These are phyloP conservation scores for Drosophila incognita DNA, from an alignment of 2,888 invertebrate genomes.

Conservation along the genomic window DNA sequence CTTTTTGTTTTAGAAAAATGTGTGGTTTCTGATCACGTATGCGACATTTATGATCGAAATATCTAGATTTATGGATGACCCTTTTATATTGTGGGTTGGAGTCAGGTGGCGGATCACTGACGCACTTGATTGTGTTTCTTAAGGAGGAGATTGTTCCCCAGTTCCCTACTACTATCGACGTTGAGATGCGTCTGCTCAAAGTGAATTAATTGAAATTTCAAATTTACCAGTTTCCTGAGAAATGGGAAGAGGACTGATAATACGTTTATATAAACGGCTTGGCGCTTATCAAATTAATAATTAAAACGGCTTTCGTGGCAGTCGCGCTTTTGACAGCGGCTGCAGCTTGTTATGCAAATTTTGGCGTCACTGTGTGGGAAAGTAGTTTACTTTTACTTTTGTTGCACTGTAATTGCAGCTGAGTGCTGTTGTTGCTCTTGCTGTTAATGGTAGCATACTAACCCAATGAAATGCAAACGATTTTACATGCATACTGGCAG, in stretches of 20 bases:
- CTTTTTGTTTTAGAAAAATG: too few species aligned
- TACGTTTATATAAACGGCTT: constrained; percentile 38
- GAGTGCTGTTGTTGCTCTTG: constrained; percentile 10
- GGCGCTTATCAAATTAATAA: constrained; percentile 52
- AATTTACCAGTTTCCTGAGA: constrained; percentile 37
- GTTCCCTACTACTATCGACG: too few species aligned
- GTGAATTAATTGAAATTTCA: constrained; percentile 7
- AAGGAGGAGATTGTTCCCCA: too few species aligned
- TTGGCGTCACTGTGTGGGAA: constrained; percentile 43
- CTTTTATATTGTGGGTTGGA: too few species aligned
- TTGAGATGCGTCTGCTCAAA: too few species aligned
- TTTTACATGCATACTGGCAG: constrained; percentile 11
- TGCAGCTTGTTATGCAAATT: constrained; percentile 66
- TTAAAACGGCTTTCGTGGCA: constrained; percentile 35
- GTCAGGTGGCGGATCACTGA: too few species aligned
- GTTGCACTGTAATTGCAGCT: constrained; percentile 40
- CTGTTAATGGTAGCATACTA: constrained; percentile 46
- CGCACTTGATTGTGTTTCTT: too few species aligned
- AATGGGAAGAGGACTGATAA: constrained; percentile 24
- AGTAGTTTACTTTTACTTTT: constrained; percentile 75
- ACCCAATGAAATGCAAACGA: constrained; percentile 53
- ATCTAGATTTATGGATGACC: too few species aligned
- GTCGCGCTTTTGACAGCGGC: constrained; percentile 3
- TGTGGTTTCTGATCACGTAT: too few species aligned
- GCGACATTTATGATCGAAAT: too few species aligned